Evolutionary conservation across 1,140 invertebrate species (phyloP), one percentile per base, ranked within the genome.

Genomic region (Aphaenogaster ashmeadi): DNA sequence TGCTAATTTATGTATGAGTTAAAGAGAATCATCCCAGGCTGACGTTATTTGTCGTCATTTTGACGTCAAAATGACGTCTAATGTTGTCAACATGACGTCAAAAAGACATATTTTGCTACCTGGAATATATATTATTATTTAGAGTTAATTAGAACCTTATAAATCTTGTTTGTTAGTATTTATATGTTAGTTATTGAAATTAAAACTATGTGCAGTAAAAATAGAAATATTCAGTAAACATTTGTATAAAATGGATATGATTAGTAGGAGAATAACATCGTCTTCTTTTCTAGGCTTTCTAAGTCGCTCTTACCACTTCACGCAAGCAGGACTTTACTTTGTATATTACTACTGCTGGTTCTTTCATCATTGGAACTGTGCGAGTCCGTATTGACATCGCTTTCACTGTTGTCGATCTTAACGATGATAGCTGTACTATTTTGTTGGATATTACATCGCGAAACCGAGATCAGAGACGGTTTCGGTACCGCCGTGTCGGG

Each of bases 391-490:
- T 52, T 94, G 47, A 91, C 87, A n/a, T 81, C 84, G 5, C 69
- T 83, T 50, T 89, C 91, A 11, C 38, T 90, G 27, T 89, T 88
- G 15, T 87, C 91, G 62, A 86, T 89, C 13, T 58, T 91, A 21
- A 86, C 86, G 2, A 60, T 91, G 4, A 27, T 92, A 3, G 87
- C 93, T 36, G 71, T 91, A 8, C 11, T 92, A 11, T 86, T 60
- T 4, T 93, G 91, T 41, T 94, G 92, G 92, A 80, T 90, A 50
- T 60, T 93, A 62, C 93, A 94, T 87, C 90, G 93, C 13, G 77
- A 86, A 64, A 92, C 92, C 18, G 93, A 94, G 44, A 84, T 89
- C 21, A 85, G 88, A 6, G 87, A 91, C 33, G 92, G 92, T 52
- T 60, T 90, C 1, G 92, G 92, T 2, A 74, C 90, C 1, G 88